Conservation (phyloP, 2,113 vertebrate genomes). For the Caranx ignobilis region DNA sequence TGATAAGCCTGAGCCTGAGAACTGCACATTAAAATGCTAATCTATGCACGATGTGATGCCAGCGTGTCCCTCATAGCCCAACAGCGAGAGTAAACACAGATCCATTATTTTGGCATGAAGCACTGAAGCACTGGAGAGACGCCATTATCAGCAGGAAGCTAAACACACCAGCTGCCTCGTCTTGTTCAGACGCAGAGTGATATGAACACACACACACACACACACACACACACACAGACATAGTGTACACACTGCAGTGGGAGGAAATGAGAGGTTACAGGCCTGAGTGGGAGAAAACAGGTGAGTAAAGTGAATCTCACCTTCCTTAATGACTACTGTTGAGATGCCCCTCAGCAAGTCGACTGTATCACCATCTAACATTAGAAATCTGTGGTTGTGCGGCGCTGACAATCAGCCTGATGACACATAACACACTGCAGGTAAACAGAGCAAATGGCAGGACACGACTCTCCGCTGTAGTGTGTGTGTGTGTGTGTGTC, state of each 20-base stretch:
- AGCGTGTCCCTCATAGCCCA: constrained; percentile 24
- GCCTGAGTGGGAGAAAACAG: neutral
- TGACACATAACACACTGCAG: neutral
- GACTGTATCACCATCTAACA: neutral
- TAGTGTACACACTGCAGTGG: neutral
- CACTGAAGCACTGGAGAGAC: constrained; percentile 31
- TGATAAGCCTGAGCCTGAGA: constrained; percentile 34
- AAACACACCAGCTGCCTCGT: constrained; percentile 59
- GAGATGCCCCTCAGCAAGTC: neutral
- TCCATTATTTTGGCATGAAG: constrained; percentile 57
- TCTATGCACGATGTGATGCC: constrained; percentile 38
- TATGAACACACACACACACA: constrained; percentile 3
- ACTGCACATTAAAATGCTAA: constrained; percentile 49
- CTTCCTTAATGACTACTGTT: neutral
- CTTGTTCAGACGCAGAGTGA: neutral
- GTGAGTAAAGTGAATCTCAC: neutral
- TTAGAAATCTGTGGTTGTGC: neutral
- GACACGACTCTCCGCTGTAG: neutral
- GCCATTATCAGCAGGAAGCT: constrained; percentile 66
- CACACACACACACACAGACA: neutral
- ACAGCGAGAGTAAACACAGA: constrained; percentile 54
- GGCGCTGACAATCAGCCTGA: neutral
- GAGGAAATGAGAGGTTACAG: neutral
- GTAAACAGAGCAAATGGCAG: constrained; percentile 7
- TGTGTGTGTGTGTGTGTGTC: neutral